Evolutionary conservation across 2,797 vertebrate genomes (phyloP).

Genomic region (Alectoris magna): DNA sequence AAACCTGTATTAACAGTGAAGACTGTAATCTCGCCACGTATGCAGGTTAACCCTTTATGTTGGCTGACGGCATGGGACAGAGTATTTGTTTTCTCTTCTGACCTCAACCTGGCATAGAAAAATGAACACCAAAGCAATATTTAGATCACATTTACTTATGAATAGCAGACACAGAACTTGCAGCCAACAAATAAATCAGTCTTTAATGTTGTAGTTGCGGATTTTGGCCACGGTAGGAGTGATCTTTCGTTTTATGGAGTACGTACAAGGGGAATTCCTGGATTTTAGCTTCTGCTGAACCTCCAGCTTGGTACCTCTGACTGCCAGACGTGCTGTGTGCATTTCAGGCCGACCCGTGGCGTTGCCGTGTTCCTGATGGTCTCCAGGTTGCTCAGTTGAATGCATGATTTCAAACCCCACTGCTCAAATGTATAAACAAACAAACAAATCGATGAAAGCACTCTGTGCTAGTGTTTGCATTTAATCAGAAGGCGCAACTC

Average conservation of each 20-base stretch:
- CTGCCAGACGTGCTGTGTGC: not conserved
- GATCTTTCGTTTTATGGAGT: conserved; percentile 58
- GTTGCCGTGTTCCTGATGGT: not conserved
- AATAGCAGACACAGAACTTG: not conserved
- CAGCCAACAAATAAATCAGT: conserved; percentile 74
- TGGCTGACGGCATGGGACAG: not conserved
- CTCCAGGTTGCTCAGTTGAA: not conserved
- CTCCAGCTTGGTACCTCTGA: conserved; percentile 73
- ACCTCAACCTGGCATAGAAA: not conserved
- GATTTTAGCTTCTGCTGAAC: conserved; percentile 72
- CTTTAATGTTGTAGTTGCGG: conserved; percentile 91
- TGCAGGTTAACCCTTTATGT: conserved; percentile 35
- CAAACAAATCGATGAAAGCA: not conserved
- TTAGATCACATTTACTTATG: not conserved
- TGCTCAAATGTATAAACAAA: not conserved
- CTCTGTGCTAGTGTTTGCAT: not conserved
- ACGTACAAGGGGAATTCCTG: conserved; percentile 26
- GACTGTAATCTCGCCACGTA: not conserved
- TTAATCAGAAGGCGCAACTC: not conserved
- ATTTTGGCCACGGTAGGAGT: conserved; percentile 74
- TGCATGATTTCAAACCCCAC: not conserved
- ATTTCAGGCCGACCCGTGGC: not conserved
- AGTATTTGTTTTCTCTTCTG: not conserved
- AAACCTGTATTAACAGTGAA: conserved; percentile 40
- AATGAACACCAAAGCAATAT: not conserved